Conservation (phyloP, 1,140 invertebrate genomes). For the Pseudomyrmex sp. region DNA sequence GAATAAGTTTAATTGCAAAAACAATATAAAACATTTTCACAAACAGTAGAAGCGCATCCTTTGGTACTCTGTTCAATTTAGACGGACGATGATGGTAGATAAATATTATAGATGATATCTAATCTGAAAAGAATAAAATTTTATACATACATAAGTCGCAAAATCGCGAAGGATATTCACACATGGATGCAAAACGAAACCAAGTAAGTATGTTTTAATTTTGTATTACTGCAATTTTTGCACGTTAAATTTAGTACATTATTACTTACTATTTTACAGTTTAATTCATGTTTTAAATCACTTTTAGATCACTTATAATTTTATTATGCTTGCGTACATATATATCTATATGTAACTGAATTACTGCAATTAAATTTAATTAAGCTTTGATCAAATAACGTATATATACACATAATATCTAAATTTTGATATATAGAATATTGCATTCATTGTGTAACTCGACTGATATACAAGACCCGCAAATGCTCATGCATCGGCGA, state of each 20-base stretch:
- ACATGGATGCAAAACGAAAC: no score
- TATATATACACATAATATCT: neutral
- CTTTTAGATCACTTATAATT: neutral
- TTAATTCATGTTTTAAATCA: neutral
- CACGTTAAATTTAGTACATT: neutral
- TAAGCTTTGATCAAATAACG: conserved; percentile 13
- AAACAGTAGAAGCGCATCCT: neutral
- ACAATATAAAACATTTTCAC: neutral
- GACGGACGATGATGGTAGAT: neutral
- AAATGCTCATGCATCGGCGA: neutral
- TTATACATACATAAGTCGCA: no score
- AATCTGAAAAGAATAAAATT: conserved; percentile 20
- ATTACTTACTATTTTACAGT: neutral
- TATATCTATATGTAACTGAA: neutral
- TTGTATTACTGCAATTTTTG: neutral
- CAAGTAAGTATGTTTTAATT: no score
- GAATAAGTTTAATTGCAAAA: neutral
- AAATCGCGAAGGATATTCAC: no score
- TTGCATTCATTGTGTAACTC: conserved; percentile 28
- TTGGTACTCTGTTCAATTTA: neutral
- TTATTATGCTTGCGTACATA: neutral
- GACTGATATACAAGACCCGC: neutral
- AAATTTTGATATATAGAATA: conserved; percentile 16
- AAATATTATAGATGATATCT: conserved; percentile 6
- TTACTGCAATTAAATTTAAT: conserved; percentile 29